A percentile compares a stretch with the other conserved stretches of the same genome.
These are phyloP conservation scores for Chironomus tentans DNA, from an alignment of 2,888 invertebrate species.

Conservation along the genomic window DNA sequence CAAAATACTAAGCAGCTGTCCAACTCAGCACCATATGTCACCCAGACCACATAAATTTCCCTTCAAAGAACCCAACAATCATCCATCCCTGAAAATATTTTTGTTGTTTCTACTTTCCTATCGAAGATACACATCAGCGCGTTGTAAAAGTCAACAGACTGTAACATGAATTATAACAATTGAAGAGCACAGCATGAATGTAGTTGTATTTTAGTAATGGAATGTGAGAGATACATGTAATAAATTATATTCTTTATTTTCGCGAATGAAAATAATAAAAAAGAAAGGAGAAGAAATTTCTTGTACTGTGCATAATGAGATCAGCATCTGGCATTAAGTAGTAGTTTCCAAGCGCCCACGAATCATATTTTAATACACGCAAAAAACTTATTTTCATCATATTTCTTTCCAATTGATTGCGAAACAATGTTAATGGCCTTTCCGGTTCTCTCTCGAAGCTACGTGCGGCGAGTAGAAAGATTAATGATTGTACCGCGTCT, in stretches of 20 bases:
- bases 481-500: background rate
- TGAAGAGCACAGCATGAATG: background rate
- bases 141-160: conserved; percentile 9
- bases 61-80: background rate
- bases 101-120: background rate
- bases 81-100: background rate
- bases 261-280: background rate
- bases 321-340: background rate
- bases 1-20: no score
- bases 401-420: conserved; percentile 7
- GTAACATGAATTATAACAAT: conserved; percentile 6
- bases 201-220: background rate
- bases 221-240: background rate
- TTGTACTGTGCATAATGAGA: background rate
- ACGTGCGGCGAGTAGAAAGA: background rate
- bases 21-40: no score
- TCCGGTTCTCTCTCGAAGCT: background rate
- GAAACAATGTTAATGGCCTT: conserved; percentile 19
- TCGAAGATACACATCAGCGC: background rate
- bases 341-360: background rate
- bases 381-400: background rate
- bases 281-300: background rate
- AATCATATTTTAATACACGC: background rate
- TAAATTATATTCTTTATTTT: no score
- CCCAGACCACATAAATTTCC: background rate